Conservation (phyloP, 1,140 invertebrate species). For the Drosophila tristis region DNA sequence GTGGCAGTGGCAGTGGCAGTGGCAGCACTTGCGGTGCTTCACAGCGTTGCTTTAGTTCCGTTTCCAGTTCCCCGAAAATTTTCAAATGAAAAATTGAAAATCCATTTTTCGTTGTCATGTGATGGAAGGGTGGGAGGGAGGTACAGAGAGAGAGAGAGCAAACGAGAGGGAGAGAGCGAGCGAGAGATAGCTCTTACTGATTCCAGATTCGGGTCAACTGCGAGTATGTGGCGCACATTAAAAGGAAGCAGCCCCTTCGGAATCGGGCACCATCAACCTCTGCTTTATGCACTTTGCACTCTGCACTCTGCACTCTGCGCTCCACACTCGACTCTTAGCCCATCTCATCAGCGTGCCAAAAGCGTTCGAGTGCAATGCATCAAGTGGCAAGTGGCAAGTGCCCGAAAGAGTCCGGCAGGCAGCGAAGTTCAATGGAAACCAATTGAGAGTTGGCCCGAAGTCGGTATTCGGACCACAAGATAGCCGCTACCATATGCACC, state of each 20-base stretch:
- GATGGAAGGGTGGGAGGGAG: not conserved
- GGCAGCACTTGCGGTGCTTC: conserved; percentile 3
- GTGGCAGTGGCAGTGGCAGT: not conserved
- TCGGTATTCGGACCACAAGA: not conserved
- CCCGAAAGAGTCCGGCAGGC: conserved; percentile 31
- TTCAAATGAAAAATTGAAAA: conserved; percentile 40
- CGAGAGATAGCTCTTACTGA: conserved; percentile 3
- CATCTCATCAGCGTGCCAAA: conserved; percentile 17
- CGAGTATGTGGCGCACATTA: conserved; percentile 49
- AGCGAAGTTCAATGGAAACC: not conserved
- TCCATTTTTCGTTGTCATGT: conserved; percentile 22
- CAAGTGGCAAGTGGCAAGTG: conserved; percentile 53
- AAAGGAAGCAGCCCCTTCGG: conserved; percentile 57
- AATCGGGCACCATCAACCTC: conserved; percentile 44
- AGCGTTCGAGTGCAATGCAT: conserved; percentile 62
- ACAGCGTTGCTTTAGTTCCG: conserved; percentile 14
- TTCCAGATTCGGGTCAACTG: conserved; percentile 60
- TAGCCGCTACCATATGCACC: not conserved
- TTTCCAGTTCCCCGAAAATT: not conserved
- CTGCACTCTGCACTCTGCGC: conserved; percentile 2
- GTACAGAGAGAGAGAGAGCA: too few relatives aligned
- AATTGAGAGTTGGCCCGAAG: not conserved
- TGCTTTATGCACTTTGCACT: not conserved
- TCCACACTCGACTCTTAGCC: too few relatives aligned
- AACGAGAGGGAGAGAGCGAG: too few relatives aligned